phyloP scores from a whole-genome alignment of 2,113 vertebrate species.

The Galeopterus variegatus region DNA sequence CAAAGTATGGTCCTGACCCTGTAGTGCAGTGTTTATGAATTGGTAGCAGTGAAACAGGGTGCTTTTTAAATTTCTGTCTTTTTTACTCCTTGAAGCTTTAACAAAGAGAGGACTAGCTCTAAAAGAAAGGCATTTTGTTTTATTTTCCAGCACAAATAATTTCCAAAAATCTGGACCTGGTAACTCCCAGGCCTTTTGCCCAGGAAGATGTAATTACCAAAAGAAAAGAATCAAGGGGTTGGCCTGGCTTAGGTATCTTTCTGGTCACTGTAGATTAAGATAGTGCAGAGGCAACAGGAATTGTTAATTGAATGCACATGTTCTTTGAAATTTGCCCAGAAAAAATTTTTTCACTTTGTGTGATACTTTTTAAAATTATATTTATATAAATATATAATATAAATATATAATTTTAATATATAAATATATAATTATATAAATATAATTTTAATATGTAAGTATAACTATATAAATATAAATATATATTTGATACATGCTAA shows the following conservation, averaged over 20 bases:
- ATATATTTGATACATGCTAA: not conserved
- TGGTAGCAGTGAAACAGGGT: not conserved
- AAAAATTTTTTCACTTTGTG: not conserved
- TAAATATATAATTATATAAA: no score
- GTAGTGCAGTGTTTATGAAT: not conserved
- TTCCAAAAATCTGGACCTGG: not conserved
- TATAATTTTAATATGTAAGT: no score
- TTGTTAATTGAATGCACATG: not conserved
- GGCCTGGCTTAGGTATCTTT: not conserved
- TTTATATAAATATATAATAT: not conserved
- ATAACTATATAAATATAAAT: no score
- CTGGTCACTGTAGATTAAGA: not conserved
- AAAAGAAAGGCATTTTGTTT: not conserved
- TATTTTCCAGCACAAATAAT: constrained; percentile 25
- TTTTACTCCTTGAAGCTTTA: not conserved
- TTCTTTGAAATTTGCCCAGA: constrained; percentile 5
- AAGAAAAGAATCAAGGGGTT: not conserved
- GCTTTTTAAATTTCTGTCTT: not conserved
- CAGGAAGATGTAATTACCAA: not conserved
- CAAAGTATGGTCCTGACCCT: accelerated
- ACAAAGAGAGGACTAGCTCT: constrained; percentile 3
- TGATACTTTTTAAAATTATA: not conserved
- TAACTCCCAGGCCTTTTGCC: not conserved
- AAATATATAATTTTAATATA: no score
- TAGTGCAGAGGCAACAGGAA: not conserved